Evolutionary conservation across 2,888 invertebrate species (phyloP).

Genomic region (Nymphalis urticae): DNA sequence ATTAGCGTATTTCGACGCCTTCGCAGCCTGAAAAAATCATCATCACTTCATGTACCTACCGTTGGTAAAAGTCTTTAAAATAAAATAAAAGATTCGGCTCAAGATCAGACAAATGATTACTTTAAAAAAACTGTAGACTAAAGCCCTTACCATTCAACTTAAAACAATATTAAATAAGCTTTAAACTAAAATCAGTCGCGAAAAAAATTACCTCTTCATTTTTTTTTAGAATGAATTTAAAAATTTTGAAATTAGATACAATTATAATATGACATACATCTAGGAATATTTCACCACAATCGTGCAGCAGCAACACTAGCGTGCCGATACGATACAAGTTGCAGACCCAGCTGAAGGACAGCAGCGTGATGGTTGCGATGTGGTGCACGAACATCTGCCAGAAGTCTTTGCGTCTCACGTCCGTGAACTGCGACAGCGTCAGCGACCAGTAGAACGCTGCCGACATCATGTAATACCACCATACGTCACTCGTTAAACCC

Average conservation of each 20-base stretch:
- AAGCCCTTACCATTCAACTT: too few species aligned
- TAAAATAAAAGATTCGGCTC: too few species aligned
- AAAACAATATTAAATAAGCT: too few species aligned
- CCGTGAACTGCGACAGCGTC: slow-evolving; percentile 95
- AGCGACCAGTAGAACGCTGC: slow-evolving; percentile 97
- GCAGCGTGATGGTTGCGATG: slow-evolving; percentile 93
- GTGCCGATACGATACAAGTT: slow-evolving; percentile 96
- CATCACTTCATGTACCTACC: slow-evolving; percentile 27
- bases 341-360: slow-evolving; percentile 96
- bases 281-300: slow-evolving; percentile 94
- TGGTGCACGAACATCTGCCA: slow-evolving; percentile 99
- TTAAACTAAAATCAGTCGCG: too few species aligned
- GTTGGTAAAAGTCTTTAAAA: too few species aligned
- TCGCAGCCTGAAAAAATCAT: slow-evolving; percentile 92
- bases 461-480: slow-evolving; percentile 99
- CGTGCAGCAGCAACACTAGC: slow-evolving; percentile 92
- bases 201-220: too few species aligned
- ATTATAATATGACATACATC: slow-evolving; percentile 80
- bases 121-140: too few species aligned
- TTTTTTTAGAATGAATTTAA: too few species aligned
- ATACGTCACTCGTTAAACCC: slow-evolving; percentile 89
- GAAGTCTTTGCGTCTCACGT: slow-evolving; percentile 96
- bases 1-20: slow-evolving; percentile 95
- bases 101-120: too few species aligned
- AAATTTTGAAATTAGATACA: too few species aligned